Evolutionary conservation across 1,140 invertebrate genomes (phyloP).

Genomic region (Oscheius sp.): DNA sequence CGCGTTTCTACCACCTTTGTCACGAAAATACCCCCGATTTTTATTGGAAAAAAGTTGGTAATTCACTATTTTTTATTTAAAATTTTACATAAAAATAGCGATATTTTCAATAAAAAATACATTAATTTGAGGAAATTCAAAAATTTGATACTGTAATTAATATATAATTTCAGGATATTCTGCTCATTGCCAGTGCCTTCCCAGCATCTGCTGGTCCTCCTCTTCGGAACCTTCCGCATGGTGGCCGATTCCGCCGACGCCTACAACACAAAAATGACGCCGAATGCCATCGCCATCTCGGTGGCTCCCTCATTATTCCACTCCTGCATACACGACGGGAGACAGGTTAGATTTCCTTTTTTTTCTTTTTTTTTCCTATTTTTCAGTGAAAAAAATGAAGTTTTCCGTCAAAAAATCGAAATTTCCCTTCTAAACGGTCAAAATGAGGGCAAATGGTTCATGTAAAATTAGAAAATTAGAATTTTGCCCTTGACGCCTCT

Average conservation of each 20-base stretch:
- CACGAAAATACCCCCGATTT: too few species aligned
- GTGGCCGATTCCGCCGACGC: slow-evolving; percentile 87
- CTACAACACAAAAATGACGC: slow-evolving; percentile 85
- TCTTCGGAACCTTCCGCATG: slow-evolving; percentile 94
- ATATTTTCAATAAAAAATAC: too few species aligned
- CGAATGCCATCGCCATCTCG: slow-evolving; percentile 85
- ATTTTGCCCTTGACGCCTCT: too few species aligned
- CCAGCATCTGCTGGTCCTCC: slow-evolving; percentile 84
- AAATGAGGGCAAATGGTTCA: background rate
- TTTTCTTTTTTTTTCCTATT: background rate
- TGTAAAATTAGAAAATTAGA: too few species aligned
- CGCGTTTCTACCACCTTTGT: too few species aligned
- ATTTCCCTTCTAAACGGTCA: too few species aligned
- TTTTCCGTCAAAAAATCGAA: too few species aligned
- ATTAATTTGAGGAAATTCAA: too few species aligned
- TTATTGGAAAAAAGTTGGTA: too few species aligned
- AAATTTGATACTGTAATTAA: too few species aligned
- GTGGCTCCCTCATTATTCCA: slow-evolving; percentile 98
- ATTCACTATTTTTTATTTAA: too few species aligned
- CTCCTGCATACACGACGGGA: slow-evolving; percentile 83
- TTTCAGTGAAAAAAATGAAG: slow-evolving; percentile 2
- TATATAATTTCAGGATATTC: slow-evolving; percentile 72
- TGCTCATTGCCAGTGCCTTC: slow-evolving; percentile 81
- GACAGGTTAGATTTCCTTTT: slow-evolving; percentile 59
- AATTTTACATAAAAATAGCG: too few species aligned